phyloP scores from a whole-genome alignment of 2,888 invertebrate genomes.

The Psococerastis gibbosa region DNA sequence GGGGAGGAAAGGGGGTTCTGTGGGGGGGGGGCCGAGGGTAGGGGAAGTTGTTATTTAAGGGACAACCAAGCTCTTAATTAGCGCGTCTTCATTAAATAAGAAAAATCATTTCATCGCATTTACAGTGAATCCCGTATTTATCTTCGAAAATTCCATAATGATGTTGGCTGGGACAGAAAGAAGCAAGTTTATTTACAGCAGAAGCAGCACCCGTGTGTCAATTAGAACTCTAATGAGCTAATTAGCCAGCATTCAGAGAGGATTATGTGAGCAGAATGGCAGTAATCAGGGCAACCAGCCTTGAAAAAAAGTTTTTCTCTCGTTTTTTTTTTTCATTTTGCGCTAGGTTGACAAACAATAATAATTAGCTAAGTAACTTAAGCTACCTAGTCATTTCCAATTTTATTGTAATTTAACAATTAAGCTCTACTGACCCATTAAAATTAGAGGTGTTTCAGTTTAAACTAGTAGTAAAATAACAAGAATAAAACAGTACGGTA shows the following conservation, averaged over 20 bases:
- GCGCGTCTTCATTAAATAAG: constrained; percentile 5
- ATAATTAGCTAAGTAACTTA: no score
- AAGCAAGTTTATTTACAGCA: constrained; percentile 9
- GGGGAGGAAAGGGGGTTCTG: neutral
- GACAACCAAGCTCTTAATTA: constrained; percentile 4
- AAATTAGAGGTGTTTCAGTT: no score
- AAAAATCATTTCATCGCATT: constrained; percentile 9
- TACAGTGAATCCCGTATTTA: constrained; percentile 10
- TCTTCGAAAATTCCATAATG: constrained; percentile 10
- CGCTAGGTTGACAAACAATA: no score
- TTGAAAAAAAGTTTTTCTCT: neutral
- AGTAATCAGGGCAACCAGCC: neutral
- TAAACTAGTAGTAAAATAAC: no score
- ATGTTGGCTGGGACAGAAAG: constrained; percentile 8
- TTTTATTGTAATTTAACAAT: no score
- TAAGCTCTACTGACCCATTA: no score
- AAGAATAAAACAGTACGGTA: no score
- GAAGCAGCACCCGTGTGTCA: constrained; percentile 4
- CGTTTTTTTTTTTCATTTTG: neutral
- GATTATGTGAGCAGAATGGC: constrained; percentile 9
- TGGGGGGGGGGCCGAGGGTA: neutral
- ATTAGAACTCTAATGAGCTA: constrained; percentile 10
- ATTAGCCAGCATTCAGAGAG: constrained; percentile 9
- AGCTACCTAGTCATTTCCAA: no score
- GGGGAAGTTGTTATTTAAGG: no score